Evolutionary conservation across 2,797 vertebrate species (phyloP), one percentile per base, ranked within the genome.

Genomic region (Euthynnus affinis): DNA sequence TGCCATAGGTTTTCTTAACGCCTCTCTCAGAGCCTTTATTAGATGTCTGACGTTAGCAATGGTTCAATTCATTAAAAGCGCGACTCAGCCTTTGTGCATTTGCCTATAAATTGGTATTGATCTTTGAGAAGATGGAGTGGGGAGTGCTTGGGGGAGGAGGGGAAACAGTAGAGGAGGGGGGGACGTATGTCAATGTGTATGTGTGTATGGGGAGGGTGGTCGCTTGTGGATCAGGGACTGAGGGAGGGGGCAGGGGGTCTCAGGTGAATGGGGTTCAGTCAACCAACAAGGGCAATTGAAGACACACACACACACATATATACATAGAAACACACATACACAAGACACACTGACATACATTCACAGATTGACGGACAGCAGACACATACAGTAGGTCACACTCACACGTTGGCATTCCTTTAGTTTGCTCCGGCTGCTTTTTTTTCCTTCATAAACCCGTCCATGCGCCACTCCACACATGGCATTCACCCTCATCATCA

Each of bases 41-140:
- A 95, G 93, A 84, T 86, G 89, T 74, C 87, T 82, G 91, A 88
- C 88, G 94, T 83, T 93, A 94, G 93, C 92, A 92, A 93, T 44
- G 85, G 95, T 87, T 93, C 94, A 95, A 96, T 96, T 97, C 95
- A 96, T 97, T 96, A 95, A 92, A 89, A 90, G 89, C 83, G 66
- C 87, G 86, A 96, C 93, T 95, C 90, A 89, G 96, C 93, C 95
- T 90, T 95, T 94, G 91, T 79, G 91, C 93, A 85, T 96, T 95
- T 94, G 94, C 94, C 95, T 96, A 96, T 94, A 96, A 96, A 96
- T 95, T 92, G 95, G 92, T 93, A 97, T 97, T 94, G 96, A 97
- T 94, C 92, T 71, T 89, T 9, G 18, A 73, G 84, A 72, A 87
- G 85, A 60, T 83, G 81, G 83, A 80, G 81, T 20, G 79, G 67